Evolutionary conservation across 2,113 vertebrate species (phyloP), one percentile per base, ranked within the genome.

Genomic region (Crotalus tigris): DNA sequence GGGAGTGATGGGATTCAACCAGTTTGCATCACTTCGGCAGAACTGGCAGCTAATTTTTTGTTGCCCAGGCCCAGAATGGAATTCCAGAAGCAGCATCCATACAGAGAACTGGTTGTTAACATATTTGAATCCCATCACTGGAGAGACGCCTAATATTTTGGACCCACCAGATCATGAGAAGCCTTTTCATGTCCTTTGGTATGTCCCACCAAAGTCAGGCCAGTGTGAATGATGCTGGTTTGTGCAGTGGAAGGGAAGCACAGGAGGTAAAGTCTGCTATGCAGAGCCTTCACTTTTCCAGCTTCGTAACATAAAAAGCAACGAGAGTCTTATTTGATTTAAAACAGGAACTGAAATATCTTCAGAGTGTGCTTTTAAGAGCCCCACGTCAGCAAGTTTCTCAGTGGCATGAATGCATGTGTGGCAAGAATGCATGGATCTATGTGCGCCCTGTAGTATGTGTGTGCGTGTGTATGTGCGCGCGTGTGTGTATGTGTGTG

Each of bases 321-420:
- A 75, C 69, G 54, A 57, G 91, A 90, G 58, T 44, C 75, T 90
- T 90, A 58, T 90, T 90, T 57, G 89, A 49, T 90, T 94, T 94
- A 54, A 90, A 93, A 57, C 90, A 46, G 69, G 69, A 89, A 29
- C 59, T 69, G 88, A 69, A 90, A 75, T 94, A 94, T 54, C 93
- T 94, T 61, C 46, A 90, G 69, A 86, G 69, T 26, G 24, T 86
- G 87, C 69, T 89, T 90, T 94, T 89, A 93, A 90, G 51, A 90
- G 91, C 53, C 58, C 81, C 81, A 24, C 33, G 88, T 94, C 93
- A 92, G 93, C 93, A 92, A 81, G 87, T 87, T 94, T 92, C 91
- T 90, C 81, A 87, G 75, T 58, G 44, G 54, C 39, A 49, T 0
- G 19, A 29, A 59, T 11, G 75, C 15, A 26, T 8, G 57, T 54